These are phyloP conservation scores for Cherax destructor DNA, from an alignment of 1,140 invertebrate species.

Conservation along the genomic window DNA sequence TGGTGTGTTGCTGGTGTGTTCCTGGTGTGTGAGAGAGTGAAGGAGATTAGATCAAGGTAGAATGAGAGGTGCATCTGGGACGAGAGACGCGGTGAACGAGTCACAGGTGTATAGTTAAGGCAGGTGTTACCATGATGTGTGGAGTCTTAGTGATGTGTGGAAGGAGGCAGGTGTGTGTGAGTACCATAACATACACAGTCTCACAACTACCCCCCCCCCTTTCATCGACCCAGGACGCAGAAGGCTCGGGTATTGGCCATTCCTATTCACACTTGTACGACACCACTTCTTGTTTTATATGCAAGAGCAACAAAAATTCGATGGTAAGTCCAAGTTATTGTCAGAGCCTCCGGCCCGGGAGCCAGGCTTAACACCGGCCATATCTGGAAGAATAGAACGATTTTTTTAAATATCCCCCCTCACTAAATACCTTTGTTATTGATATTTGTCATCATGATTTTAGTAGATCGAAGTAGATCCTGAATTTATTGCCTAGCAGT, in stretches of 20 bases:
- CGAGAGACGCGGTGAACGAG: no score
- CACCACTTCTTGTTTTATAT: constrained; percentile 76
- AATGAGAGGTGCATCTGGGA: no score
- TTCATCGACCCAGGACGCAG: constrained; percentile 77
- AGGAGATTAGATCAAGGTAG: no score
- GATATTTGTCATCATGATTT: not conserved
- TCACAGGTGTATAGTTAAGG: no score
- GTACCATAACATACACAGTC: constrained; percentile 26
- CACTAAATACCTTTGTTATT: not conserved
- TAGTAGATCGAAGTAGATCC: not conserved
- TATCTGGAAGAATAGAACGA: not conserved
- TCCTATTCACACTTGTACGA: constrained; percentile 76
- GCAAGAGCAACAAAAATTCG: constrained; percentile 76
- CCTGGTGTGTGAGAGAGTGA: no score
- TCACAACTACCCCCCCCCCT: constrained; percentile 63
- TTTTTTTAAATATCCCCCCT: not conserved
- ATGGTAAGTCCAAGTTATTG: constrained; percentile 74
- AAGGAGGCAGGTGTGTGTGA: not conserved
- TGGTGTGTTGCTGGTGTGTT: no score
- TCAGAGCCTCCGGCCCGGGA: constrained; percentile 5
- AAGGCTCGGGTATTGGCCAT: constrained; percentile 76
- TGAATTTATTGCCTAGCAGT: no score
- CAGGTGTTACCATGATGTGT: not conserved
- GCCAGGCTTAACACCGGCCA: constrained; percentile 4
- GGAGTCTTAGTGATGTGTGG: not conserved